phyloP scores from a whole-genome alignment of 2,113 vertebrate species.

The Murina feae region DNA sequence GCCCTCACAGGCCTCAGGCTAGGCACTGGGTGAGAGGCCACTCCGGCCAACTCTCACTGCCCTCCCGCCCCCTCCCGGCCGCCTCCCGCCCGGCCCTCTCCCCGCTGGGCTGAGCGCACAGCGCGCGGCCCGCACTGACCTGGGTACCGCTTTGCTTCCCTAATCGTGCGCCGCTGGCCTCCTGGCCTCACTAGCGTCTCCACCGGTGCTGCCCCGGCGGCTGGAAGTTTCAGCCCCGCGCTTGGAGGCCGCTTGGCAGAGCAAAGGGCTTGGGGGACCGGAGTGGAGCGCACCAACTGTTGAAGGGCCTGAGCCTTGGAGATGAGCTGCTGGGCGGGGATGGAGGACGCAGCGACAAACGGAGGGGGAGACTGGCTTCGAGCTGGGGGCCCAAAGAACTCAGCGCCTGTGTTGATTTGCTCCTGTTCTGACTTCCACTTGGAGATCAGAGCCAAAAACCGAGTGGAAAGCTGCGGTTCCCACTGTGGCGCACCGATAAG shows the following conservation, averaged over 20 bases:
- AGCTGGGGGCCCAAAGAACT: neutral
- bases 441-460: neutral
- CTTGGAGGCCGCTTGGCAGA: neutral
- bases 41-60: neutral
- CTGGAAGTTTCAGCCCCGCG: neutral
- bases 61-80: neutral
- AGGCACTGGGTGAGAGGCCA: slow-evolving; percentile 61
- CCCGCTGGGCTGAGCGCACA: neutral
- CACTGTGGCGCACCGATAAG: slow-evolving; percentile 53
- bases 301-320: neutral
- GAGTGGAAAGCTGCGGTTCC: slow-evolving; percentile 38
- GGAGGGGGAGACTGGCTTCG: neutral
- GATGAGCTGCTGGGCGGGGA: neutral
- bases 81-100: neutral
- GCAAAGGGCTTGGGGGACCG: neutral
- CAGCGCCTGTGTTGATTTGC: neutral
- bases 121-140: neutral
- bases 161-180: neutral
- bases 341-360: neutral
- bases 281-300: neutral
- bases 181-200: neutral
- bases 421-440: neutral
- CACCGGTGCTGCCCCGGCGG: neutral
- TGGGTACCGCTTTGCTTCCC: neutral
- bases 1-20: neutral